These are phyloP conservation scores for Tragelaphus buxtoni DNA, from an alignment of 2,113 vertebrate species.

Conservation along the genomic window DNA sequence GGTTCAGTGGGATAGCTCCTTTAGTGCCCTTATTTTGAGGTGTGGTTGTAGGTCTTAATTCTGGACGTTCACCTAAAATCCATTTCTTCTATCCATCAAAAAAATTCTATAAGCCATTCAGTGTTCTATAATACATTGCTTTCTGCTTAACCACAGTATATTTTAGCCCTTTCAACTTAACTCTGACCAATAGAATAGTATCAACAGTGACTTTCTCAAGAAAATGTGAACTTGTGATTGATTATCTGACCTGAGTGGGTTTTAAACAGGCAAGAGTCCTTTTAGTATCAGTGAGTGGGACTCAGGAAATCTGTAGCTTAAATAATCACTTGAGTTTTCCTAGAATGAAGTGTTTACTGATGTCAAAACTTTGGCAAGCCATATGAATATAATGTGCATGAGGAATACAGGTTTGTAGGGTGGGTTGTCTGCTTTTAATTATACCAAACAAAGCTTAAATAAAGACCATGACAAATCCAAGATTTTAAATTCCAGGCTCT, in stretches of 20 bases:
- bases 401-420: not conserved
- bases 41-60: not conserved
- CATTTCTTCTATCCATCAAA: not conserved
- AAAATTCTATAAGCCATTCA: not conserved
- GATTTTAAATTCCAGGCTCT: not conserved
- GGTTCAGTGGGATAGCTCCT: not conserved
- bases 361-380: not conserved
- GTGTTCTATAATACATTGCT: not conserved
- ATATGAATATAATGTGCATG: not conserved
- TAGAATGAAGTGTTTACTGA: not conserved
- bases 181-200: not conserved
- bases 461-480: not conserved
- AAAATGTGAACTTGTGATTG: not conserved
- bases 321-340: not conserved
- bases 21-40: not conserved
- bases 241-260: not conserved
- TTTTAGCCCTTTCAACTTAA: not conserved
- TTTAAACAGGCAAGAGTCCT: not conserved
- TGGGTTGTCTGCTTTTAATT: not conserved
- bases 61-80: not conserved
- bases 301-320: not conserved
- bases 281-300: not conserved
- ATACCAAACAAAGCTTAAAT: not conserved
- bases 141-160: not conserved
- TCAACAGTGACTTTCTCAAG: not conserved